phyloP scores from a whole-genome alignment of 92 coral and sea anemone species.

The Parazoanthus swiftii region DNA sequence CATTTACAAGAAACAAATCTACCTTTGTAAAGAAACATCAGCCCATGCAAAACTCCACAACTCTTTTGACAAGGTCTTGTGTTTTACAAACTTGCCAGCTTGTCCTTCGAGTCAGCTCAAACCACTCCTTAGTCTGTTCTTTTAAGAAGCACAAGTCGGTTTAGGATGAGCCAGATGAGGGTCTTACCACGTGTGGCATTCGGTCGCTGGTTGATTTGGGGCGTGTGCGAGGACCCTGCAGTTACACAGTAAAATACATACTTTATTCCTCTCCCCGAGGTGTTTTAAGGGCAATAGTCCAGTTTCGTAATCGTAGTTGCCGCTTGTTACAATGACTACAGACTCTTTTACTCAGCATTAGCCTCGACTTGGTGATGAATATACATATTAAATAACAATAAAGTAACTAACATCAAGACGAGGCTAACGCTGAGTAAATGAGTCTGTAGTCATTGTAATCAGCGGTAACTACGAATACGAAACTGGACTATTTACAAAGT shows the following conservation, averaged over 20 bases:
- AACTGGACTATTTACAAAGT: too few species aligned
- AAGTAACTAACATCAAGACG: too few species aligned
- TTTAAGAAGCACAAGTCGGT: background rate
- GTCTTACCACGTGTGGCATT: background rate
- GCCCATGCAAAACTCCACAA: background rate
- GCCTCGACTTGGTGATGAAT: too few species aligned
- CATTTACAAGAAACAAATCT: background rate
- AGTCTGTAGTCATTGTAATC: too few species aligned
- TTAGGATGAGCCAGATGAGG: conserved; percentile 23
- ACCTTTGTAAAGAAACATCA: background rate
- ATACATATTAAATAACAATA: too few species aligned
- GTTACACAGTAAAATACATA: background rate
- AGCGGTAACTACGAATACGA: too few species aligned
- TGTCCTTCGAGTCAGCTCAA: background rate
- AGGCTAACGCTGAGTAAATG: too few species aligned
- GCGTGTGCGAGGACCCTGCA: conserved; percentile 19
- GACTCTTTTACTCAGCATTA: too few species aligned
- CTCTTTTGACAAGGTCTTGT: background rate
- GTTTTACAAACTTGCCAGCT: too few species aligned
- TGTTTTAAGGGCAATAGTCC: background rate
- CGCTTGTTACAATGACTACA: too few species aligned
- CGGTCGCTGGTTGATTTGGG: conserved; percentile 30
- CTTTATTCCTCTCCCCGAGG: too few species aligned
- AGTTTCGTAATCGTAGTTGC: too few species aligned
- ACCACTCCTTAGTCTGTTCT: background rate